Base-by-base conservation (phyloP, 2,797 vertebrate genomes). In the Lemur catta region DNA sequence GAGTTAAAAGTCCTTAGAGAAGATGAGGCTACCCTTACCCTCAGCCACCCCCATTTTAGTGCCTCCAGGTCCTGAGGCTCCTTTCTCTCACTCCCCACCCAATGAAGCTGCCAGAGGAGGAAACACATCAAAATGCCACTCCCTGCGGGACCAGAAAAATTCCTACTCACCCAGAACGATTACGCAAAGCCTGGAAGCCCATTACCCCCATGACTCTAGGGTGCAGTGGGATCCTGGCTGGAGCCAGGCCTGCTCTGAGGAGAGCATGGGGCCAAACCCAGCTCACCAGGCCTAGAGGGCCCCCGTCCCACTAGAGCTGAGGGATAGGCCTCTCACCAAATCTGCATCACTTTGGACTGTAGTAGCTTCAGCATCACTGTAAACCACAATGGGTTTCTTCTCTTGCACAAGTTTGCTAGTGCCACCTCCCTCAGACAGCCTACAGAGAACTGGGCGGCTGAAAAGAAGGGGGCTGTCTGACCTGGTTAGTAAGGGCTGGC, bases 71-170 rank as follows among this genome's bases (percentile, higher is more conserved):
- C n/a, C 63, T 0, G 3, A 86, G 74, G 22, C 71, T 48, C 87
- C 52, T 79, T 43, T 46, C 7, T 9, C 33, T 50, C 76, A 26
- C 63, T 79, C 52, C 30, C 28, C 15, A 41, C 46, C n/a, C 48
- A 26, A 15, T 6, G 41, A 94, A 57, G 80, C 87, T 76, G 84
- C 46, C 74, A 89, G 93, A 93, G 76, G 43, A 94, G 67, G 74
- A 89, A 84, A 88, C 0, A 78, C 89, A 85, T 84, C 48, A 67
- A 61, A 57, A 69, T 48, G 84, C 50, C 55, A 93, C 65, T 95
- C 35, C 33, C 24, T 65, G 61, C 0, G 82, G 81, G 72, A 79
- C 72, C 75, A 55, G 61, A 95, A 79, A 91, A 67, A 84, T 69
- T 50, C 55, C 71, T 33, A 43, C 22, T 92, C 20, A 69, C 12